phyloP scores from a whole-genome alignment of 2,888 invertebrate species.

The Drosophila acutilabella region DNA sequence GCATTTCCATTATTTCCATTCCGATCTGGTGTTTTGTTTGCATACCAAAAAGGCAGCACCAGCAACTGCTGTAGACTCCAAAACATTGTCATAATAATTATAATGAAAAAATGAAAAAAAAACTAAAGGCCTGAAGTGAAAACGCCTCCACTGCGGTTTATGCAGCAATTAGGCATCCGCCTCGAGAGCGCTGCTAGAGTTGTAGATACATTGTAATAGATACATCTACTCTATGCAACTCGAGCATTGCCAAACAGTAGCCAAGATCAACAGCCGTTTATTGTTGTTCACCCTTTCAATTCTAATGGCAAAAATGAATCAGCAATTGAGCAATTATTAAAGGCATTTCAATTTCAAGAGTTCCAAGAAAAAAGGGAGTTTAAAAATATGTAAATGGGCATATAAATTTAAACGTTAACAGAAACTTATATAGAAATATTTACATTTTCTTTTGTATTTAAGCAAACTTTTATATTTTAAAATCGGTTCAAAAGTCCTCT shows the following conservation, averaged over 20 bases:
- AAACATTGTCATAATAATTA: constrained; percentile 81
- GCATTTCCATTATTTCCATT: constrained; percentile 51
- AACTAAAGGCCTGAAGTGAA: constrained; percentile 51
- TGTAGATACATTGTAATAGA: constrained; percentile 42
- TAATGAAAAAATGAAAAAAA: constrained; percentile 22
- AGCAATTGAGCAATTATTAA: constrained; percentile 15
- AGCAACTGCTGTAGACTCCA: constrained; percentile 23
- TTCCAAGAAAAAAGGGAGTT: neutral
- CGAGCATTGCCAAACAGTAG: constrained; percentile 38
- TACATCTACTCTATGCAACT: constrained; percentile 6
- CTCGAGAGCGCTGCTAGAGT: constrained; percentile 18
- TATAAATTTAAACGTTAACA: too few species aligned
- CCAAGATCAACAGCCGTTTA: constrained; percentile 22
- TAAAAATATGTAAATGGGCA: too few species aligned
- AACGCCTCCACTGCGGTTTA: constrained; percentile 64
- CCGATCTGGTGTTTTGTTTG: constrained; percentile 71
- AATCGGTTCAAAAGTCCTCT: too few species aligned
- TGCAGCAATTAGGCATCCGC: constrained; percentile 58
- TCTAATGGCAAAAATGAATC: constrained; percentile 24
- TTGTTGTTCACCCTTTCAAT: constrained; percentile 15
- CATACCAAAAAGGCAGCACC: constrained; percentile 54
- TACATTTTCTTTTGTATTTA: too few species aligned
- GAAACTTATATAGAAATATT: too few species aligned
- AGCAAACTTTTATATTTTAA: too few species aligned
- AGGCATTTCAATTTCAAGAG: neutral